phyloP scores from a whole-genome alignment of 64 coral and sea anemone genomes.

The Pachyseris speciosa region DNA sequence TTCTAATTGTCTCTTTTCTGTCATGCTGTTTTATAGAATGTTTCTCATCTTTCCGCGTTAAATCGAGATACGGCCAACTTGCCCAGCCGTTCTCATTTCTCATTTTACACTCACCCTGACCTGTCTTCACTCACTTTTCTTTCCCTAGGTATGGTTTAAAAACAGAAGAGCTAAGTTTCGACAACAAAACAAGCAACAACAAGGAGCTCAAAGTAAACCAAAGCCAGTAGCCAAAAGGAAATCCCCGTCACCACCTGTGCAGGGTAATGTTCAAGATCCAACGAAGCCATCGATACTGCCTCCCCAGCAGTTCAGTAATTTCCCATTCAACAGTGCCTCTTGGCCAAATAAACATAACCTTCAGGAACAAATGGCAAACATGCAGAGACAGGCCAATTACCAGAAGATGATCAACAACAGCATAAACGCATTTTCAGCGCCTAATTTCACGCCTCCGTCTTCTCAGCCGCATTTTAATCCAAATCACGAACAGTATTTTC shows the following conservation, averaged over 20 bases:
- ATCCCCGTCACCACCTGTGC: slow-evolving; percentile 56
- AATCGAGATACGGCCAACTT: neutral
- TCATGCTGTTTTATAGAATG: neutral
- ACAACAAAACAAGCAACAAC: slow-evolving; percentile 81
- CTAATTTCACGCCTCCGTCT: neutral
- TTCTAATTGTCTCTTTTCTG: neutral
- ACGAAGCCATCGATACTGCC: neutral
- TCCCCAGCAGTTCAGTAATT: slow-evolving; percentile 23
- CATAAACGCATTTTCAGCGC: neutral
- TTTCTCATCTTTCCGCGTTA: neutral
- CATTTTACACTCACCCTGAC: neutral
- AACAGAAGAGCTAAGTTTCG: slow-evolving; percentile 93
- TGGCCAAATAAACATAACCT: slow-evolving; percentile 40
- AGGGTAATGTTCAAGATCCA: slow-evolving; percentile 17
- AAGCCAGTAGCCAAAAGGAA: slow-evolving; percentile 66
- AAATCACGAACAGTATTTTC: slow-evolving; percentile 28
- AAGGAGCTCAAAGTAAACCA: slow-evolving; percentile 60
- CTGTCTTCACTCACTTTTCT: neutral
- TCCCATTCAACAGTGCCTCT: neutral
- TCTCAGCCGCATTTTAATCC: neutral
- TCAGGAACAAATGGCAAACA: slow-evolving; percentile 16
- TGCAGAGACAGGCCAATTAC: slow-evolving; percentile 35
- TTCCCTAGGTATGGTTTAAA: slow-evolving; percentile 90
- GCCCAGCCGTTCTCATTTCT: neutral
- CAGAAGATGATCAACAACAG: slow-evolving; percentile 16